Evolutionary conservation across 2,797 vertebrate genomes (phyloP).

Genomic region (Thalassophryne amazonica): DNA sequence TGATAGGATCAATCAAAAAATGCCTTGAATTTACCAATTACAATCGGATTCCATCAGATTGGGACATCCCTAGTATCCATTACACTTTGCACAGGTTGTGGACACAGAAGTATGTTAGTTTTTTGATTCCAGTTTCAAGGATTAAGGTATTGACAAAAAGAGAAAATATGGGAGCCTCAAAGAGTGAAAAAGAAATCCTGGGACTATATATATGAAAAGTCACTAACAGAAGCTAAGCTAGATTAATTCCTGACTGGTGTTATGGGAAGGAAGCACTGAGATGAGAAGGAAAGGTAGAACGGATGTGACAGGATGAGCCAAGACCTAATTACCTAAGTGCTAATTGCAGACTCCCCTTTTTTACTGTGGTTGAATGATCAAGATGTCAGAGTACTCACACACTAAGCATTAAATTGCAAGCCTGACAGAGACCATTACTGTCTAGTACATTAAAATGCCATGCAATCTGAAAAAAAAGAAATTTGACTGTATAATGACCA

Average conservation of each 20-base stretch:
- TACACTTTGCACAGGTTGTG: too few species aligned
- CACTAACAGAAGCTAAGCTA: background rate
- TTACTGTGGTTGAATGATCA: slow-evolving; percentile 17
- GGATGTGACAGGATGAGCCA: slow-evolving; percentile 19
- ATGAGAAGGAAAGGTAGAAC: slow-evolving; percentile 10
- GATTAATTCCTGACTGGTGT: slow-evolving; percentile 9
- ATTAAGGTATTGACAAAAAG: slow-evolving; percentile 6
- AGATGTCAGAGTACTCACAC: slow-evolving; percentile 3
- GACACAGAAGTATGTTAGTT: background rate
- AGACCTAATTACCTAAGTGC: slow-evolving; percentile 36
- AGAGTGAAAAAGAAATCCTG: background rate
- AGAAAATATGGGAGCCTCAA: background rate
- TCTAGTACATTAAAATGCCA: slow-evolving; percentile 1
- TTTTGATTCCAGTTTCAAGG: slow-evolving; percentile 9
- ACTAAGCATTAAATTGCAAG: background rate
- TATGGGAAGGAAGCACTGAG: slow-evolving; percentile 35
- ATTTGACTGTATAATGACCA: background rate
- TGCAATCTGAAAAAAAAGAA: background rate
- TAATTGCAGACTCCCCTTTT: slow-evolving; percentile 17
- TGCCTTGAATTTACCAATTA: too few species aligned
- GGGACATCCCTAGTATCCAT: too few species aligned
- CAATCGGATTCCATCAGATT: too few species aligned
- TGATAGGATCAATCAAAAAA: too few species aligned
- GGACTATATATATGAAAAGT: slow-evolving; percentile 2
- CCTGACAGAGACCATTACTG: background rate